These are phyloP conservation scores for Dicerorhinus sumatrensis DNA, from an alignment of 2,113 vertebrate species.

Conservation along the genomic window DNA sequence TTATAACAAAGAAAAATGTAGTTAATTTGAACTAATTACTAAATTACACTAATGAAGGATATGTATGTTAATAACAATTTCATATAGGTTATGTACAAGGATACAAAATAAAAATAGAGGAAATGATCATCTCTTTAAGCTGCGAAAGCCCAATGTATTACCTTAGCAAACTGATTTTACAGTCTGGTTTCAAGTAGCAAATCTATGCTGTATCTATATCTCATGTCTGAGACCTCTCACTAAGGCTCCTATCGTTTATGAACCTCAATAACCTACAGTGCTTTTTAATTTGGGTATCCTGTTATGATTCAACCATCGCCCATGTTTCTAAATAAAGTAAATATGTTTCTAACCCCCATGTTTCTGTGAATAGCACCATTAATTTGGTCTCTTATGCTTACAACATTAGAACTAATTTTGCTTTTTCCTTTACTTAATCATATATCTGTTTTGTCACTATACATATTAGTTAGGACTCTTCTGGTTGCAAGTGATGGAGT, in stretches of 20 bases:
- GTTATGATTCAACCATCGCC: not conserved
- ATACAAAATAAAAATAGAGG: not conserved
- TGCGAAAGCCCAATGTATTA: not conserved
- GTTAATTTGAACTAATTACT: slow-evolving; percentile 29
- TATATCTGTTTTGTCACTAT: not conserved
- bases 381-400: not conserved
- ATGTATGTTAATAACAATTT: not conserved
- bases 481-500: not conserved
- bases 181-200: not conserved
- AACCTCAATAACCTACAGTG: not conserved
- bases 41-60: not conserved
- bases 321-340: not conserved
- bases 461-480: not conserved
- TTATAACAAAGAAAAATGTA: slow-evolving; percentile 32
- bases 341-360: not conserved
- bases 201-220: not conserved
- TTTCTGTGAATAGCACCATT: not conserved
- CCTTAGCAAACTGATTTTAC: not conserved
- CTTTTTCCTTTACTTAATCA: not conserved
- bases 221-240: not conserved
- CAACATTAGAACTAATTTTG: not conserved
- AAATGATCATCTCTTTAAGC: not conserved
- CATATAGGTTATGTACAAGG: not conserved
- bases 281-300: not conserved
- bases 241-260: not conserved